Evolutionary conservation across 2,888 invertebrate genomes (phyloP).

Genomic region (Ophion obscuratus): DNA sequence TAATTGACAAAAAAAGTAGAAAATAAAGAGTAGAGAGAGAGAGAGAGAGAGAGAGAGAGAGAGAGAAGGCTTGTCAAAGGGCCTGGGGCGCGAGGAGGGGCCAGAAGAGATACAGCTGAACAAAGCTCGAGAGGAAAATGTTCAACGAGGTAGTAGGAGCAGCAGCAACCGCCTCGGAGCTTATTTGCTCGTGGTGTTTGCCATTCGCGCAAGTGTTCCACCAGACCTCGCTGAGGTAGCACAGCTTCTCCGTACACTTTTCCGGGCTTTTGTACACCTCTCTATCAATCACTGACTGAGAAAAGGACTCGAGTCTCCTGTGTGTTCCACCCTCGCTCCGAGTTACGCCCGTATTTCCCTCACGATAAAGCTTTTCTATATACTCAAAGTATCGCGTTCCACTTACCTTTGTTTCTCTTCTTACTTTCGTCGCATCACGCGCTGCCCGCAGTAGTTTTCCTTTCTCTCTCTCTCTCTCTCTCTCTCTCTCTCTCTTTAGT

Average conservation of each 20-base stretch:
- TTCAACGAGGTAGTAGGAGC: slow-evolving; percentile 45
- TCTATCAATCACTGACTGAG: background rate
- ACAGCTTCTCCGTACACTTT: slow-evolving; percentile 26
- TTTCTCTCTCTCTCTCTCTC: slow-evolving; percentile 1
- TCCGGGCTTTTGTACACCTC: slow-evolving; percentile 2
- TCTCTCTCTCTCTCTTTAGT: too few species aligned
- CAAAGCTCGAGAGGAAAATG: slow-evolving; percentile 44
- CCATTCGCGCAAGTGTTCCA: slow-evolving; percentile 33
- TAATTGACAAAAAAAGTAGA: too few species aligned
- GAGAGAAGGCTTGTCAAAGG: too few species aligned
- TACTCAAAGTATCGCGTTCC: slow-evolving; percentile 64
- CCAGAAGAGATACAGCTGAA: background rate
- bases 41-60: too few species aligned
- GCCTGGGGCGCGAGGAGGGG: too few species aligned
- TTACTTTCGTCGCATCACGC: slow-evolving; percentile 50
- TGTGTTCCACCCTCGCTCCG: background rate
- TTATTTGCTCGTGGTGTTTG: slow-evolving; percentile 56
- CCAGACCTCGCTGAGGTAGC: slow-evolving; percentile 32
- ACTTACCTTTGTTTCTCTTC: slow-evolving; percentile 67
- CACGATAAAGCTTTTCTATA: slow-evolving; percentile 28
- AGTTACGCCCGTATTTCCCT: slow-evolving; percentile 3
- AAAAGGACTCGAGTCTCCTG: background rate
- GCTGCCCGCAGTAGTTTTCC: slow-evolving; percentile 36
- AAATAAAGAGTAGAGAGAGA: too few species aligned
- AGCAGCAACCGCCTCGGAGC: slow-evolving; percentile 25